phyloP scores from a whole-genome alignment of 35 echinoderm and acorn worm genomes.

The Apostichopus californicus region DNA sequence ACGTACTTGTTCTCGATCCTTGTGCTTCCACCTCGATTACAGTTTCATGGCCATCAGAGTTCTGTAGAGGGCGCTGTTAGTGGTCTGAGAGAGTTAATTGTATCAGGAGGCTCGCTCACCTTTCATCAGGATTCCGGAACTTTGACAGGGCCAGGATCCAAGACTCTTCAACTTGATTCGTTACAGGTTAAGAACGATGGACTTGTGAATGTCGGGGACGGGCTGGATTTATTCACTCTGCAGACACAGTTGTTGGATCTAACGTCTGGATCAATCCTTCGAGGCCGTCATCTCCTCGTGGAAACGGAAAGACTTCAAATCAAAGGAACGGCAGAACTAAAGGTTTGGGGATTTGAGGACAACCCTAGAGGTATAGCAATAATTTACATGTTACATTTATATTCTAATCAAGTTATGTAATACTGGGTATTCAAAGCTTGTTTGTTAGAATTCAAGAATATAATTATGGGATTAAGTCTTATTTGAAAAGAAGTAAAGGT shows the following conservation, averaged over 20 bases:
- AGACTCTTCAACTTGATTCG: constrained; percentile 11
- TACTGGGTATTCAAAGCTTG: no score
- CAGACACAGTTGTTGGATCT: constrained; percentile 30
- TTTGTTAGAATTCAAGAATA: no score
- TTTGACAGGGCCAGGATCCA: neutral
- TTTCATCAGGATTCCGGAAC: constrained; percentile 29
- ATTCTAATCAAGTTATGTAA: no score
- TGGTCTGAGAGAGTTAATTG: constrained; percentile 48
- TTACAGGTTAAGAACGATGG: constrained; percentile 43
- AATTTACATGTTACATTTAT: neutral
- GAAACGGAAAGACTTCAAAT: constrained; percentile 41
- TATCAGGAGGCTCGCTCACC: constrained; percentile 51
- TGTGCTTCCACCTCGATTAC: constrained; percentile 54
- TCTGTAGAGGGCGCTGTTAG: constrained; percentile 61
- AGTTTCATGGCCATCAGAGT: constrained; percentile 51
- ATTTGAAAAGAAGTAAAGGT: no score
- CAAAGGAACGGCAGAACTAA: constrained; percentile 56
- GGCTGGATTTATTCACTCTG: constrained; percentile 32
- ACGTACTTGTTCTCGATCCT: constrained; percentile 61
- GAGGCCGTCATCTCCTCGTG: constrained; percentile 46
- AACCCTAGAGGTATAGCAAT: constrained; percentile 55
- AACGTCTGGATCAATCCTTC: constrained; percentile 12
- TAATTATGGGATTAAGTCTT: no score
- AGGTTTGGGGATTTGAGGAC: constrained; percentile 56
- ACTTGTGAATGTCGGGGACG: constrained; percentile 35